phyloP scores from a whole-genome alignment of 1,140 invertebrate genomes.

The Muscidifurax raptorellus region DNA sequence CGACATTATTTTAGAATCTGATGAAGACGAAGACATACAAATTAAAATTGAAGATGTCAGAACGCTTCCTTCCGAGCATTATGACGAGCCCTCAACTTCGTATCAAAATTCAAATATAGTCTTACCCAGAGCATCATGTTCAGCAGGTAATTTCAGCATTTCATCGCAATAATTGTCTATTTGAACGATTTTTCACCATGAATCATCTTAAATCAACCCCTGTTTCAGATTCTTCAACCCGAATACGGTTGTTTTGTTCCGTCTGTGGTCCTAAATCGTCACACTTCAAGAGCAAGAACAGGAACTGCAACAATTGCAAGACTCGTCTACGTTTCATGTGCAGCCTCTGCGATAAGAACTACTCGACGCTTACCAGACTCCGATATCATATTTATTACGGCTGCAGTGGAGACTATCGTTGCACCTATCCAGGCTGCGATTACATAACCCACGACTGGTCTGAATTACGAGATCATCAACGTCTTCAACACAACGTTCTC shows the following conservation, averaged over 20 bases:
- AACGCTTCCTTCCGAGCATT: background rate
- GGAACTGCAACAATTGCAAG: background rate
- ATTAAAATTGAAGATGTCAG: background rate
- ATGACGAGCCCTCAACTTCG: background rate
- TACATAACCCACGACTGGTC: background rate
- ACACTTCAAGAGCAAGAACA: background rate
- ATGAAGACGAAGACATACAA: background rate
- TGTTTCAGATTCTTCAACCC: background rate
- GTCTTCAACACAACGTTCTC: background rate
- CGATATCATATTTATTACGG: background rate
- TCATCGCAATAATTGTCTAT: background rate
- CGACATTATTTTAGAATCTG: background rate
- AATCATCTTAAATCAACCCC: background rate
- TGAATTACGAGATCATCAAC: background rate
- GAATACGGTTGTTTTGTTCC: background rate
- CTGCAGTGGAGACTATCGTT: background rate
- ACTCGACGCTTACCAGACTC: background rate
- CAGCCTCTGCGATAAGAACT: background rate
- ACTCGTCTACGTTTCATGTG: background rate
- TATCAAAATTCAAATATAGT: background rate
- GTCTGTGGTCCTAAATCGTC: background rate
- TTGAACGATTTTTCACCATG: background rate
- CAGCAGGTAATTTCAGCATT: background rate
- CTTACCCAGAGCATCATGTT: background rate
- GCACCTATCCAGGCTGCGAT: background rate